phyloP scores from a whole-genome alignment of 2,888 invertebrate genomes.

The Scaptomyza cyrtandrae region DNA sequence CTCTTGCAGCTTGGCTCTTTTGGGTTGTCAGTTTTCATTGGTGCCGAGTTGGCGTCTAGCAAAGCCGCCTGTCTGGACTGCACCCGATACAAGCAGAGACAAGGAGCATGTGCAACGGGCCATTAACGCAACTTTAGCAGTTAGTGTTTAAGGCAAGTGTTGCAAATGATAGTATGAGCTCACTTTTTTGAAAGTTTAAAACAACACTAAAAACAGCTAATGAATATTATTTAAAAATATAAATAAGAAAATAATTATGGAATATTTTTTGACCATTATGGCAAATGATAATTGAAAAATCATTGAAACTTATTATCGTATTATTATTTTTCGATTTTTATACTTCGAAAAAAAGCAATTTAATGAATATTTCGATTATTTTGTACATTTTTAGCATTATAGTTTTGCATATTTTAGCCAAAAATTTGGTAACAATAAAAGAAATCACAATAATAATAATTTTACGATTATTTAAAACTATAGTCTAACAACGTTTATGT shows the following conservation, averaged over 20 bases:
- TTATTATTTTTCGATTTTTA: too few relatives aligned
- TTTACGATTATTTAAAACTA: slow-evolving; percentile 9
- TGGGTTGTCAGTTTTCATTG: slow-evolving; percentile 47
- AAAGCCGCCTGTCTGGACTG: slow-evolving; percentile 16
- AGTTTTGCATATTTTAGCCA: neutral
- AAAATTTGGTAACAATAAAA: too few relatives aligned
- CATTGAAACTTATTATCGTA: too few relatives aligned
- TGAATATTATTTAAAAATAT: neutral
- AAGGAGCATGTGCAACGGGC: slow-evolving; percentile 50
- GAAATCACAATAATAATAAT: neutral
- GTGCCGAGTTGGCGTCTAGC: slow-evolving; percentile 17
- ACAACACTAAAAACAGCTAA: slow-evolving; percentile 4
- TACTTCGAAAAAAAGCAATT: too few relatives aligned
- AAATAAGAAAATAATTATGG: neutral
- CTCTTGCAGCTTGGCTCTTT: slow-evolving; percentile 16
- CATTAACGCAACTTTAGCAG: slow-evolving; percentile 58
- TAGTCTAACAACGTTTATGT: neutral
- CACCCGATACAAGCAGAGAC: neutral
- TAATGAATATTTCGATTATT: neutral
- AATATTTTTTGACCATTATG: neutral
- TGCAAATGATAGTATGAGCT: slow-evolving; percentile 14
- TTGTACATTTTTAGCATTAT: too few relatives aligned
- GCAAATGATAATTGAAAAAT: too few relatives aligned
- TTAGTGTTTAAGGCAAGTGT: slow-evolving; percentile 14
- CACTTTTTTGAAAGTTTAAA: slow-evolving; percentile 3